Evolutionary conservation across 2,797 vertebrate species (phyloP).

Genomic region (Limosa lapponica): DNA sequence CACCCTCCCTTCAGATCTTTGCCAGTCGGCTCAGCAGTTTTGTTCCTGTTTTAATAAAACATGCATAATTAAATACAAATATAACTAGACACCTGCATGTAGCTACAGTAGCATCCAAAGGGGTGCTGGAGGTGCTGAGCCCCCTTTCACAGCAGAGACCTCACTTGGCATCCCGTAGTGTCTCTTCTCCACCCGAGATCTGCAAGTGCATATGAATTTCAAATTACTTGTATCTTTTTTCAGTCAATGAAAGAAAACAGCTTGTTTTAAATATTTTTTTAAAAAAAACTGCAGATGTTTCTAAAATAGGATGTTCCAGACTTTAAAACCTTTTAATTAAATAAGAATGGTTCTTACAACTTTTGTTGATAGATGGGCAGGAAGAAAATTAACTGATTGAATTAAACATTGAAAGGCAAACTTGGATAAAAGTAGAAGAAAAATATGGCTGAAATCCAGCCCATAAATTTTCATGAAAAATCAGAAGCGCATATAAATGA

Average conservation of each 20-base stretch:
- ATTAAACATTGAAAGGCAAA: not conserved
- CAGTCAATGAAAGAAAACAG: not conserved
- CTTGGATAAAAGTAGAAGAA: not conserved
- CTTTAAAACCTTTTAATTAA: not conserved
- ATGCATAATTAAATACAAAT: not conserved
- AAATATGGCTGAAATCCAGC: not conserved
- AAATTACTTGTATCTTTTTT: not conserved
- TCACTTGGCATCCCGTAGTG: accelerated
- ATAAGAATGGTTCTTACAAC: not conserved
- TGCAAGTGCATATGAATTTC: not conserved
- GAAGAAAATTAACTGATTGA: not conserved
- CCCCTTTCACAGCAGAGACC: not conserved
- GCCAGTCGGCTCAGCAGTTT: not conserved
- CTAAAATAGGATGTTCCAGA: not conserved
- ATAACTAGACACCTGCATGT: not conserved
- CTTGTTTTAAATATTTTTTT: not conserved
- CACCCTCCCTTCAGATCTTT: not conserved
- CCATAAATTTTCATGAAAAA: not conserved
- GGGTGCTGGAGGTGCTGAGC: not conserved
- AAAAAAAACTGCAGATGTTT: not conserved
- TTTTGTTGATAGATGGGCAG: not conserved
- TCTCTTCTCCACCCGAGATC: not conserved
- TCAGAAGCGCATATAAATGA: not conserved
- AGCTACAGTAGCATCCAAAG: not conserved
- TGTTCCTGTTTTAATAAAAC: not conserved